A percentile compares a stretch with the other conserved stretches of the same genome.
Evolutionary conservation across 1,140 invertebrate species (phyloP).

Genomic region (Micrasema longulum): DNA sequence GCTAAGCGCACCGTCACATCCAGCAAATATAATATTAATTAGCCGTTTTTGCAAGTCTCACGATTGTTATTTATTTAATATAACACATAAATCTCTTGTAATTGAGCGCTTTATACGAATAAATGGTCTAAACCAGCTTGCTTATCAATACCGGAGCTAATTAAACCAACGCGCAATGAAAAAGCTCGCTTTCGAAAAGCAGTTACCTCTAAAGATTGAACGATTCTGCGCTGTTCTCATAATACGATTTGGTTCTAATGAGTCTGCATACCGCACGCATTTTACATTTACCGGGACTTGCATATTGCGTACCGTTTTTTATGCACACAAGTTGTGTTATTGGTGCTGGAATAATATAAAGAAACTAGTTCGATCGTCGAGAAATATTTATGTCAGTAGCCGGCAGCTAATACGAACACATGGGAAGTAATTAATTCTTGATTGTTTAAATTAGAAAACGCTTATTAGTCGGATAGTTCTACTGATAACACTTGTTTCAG

Average conservation of each 20-base stretch:
- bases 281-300: not conserved
- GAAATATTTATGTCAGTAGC: not conserved
- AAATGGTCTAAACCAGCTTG: slow-evolving; percentile 8
- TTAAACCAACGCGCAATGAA: slow-evolving; percentile 23
- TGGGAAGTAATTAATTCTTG: slow-evolving; percentile 16
- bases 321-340: no score
- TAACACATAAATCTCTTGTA: slow-evolving; percentile 34
- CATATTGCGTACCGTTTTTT: not conserved
- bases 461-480: no score
- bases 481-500: no score
- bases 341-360: no score
- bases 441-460: slow-evolving; percentile 31
- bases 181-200: slow-evolving; percentile 33
- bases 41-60: slow-evolving; percentile 31
- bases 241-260: slow-evolving; percentile 20
- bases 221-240: slow-evolving; percentile 11
- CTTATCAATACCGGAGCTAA: slow-evolving; percentile 28
- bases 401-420: no score
- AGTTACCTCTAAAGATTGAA: slow-evolving; percentile 20
- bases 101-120: slow-evolving; percentile 30
- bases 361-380: no score
- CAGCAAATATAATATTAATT: slow-evolving; percentile 27
- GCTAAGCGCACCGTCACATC: slow-evolving; percentile 4
- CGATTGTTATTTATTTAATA: slow-evolving; percentile 36
- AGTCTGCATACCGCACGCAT: slow-evolving; percentile 27